Evolutionary conservation across 2,113 vertebrate genomes (phyloP).

Genomic region (Stomatorhinus ivindoensis): DNA sequence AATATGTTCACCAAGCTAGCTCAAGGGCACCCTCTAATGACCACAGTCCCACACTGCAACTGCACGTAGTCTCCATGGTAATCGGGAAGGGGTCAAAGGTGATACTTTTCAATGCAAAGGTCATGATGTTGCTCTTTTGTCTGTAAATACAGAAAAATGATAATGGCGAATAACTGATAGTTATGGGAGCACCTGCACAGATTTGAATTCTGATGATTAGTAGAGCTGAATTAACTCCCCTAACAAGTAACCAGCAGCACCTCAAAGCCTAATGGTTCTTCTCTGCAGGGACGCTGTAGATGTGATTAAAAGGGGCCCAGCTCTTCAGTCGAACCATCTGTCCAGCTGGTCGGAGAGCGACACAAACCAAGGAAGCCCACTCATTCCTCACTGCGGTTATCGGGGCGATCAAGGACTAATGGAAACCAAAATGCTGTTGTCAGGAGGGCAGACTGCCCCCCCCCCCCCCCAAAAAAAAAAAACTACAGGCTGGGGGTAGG

Average conservation of each 20-base stretch:
- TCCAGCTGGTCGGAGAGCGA: neutral
- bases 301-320: neutral
- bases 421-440: neutral
- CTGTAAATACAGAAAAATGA: neutral
- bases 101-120: neutral
- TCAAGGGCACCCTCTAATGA: constrained; percentile 23
- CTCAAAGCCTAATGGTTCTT: neutral
- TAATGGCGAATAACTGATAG: neutral
- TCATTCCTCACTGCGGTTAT: neutral
- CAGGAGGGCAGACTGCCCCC: neutral
- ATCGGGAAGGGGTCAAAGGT: neutral
- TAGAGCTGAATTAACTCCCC: neutral
- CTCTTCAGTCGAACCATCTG: neutral
- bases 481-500: neutral
- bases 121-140: neutral
- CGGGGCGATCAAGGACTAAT: neutral
- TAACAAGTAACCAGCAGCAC: neutral
- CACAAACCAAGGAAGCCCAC: neutral
- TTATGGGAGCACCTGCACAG: neutral
- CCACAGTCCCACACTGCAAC: neutral
- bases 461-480: neutral
- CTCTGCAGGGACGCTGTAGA: neutral
- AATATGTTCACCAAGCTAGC: neutral
- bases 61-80: neutral
- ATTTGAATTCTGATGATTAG: neutral